Conservation (phyloP, 2,888 invertebrate species). For the Andrena marginata region DNA sequence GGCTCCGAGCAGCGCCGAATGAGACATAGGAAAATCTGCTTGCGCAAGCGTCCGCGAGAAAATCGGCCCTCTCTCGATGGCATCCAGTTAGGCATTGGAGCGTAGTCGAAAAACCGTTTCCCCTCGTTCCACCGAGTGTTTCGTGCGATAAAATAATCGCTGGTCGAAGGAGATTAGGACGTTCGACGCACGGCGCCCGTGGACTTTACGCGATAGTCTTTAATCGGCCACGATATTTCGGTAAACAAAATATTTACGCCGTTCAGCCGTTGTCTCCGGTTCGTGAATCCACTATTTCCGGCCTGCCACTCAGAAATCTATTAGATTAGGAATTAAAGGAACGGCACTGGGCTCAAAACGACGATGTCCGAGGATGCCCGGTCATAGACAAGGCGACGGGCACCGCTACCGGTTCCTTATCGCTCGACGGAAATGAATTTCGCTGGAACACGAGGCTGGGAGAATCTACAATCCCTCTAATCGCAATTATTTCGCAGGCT, state of each 20-base stretch:
- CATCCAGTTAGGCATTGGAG: background rate
- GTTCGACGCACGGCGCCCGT: constrained; percentile 58
- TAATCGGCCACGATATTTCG: constrained; percentile 49
- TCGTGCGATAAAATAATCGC: constrained; percentile 58
- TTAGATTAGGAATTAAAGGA: background rate
- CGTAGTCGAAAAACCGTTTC: constrained; percentile 26
- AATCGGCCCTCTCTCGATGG: background rate
- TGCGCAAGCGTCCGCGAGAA: constrained; percentile 30
- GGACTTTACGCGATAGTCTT: constrained; percentile 68
- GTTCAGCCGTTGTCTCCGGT: background rate
- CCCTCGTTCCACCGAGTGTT: constrained; percentile 9
- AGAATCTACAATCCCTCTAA: background rate
- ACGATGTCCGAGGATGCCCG: constrained; percentile 4
- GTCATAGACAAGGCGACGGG: constrained; percentile 30
- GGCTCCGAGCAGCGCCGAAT: constrained; percentile 5
- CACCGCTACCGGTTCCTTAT: constrained; percentile 45
- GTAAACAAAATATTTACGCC: constrained; percentile 57
- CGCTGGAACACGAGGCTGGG: constrained; percentile 6
- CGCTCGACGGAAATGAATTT: constrained; percentile 40
- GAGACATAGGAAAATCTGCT: constrained; percentile 26
- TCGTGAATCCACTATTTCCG: background rate
- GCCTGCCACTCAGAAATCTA: constrained; percentile 6
- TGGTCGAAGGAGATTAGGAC: constrained; percentile 41
- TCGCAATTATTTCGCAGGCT: constrained; percentile 14
- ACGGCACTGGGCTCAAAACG: background rate